Percentiles rank a stretch among this genome's conserved stretches.
Evolutionary conservation across 2,113 vertebrate species (phyloP).

Genomic region (Andinoacara biseriatus): DNA sequence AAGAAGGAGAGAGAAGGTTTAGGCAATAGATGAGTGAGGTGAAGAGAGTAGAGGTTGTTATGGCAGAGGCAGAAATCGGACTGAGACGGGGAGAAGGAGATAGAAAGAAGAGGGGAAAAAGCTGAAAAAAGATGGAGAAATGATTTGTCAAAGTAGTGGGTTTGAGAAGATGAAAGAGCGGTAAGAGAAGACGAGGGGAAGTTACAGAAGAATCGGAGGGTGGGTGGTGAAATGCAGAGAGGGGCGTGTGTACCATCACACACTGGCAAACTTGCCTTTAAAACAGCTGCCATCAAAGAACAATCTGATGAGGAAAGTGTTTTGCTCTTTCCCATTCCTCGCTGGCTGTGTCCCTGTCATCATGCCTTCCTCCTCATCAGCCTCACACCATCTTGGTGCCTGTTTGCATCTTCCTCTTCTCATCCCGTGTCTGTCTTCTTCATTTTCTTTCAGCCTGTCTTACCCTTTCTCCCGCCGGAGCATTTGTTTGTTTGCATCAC

Average conservation of each 20-base stretch:
- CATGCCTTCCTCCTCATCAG: constrained; percentile 26
- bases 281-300: constrained; percentile 24
- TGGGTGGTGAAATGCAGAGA: constrained; percentile 12
- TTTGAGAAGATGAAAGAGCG: constrained; percentile 51
- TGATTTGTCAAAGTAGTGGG: constrained; percentile 37
- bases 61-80: constrained; percentile 5
- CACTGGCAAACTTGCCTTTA: not conserved
- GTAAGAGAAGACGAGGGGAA: constrained; percentile 5
- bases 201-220: not conserved
- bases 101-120: constrained; percentile 4
- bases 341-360: not conserved
- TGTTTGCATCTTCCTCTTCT: constrained; percentile 13
- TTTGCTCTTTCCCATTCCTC: not conserved
- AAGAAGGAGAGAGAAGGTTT: not conserved
- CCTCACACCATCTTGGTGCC: constrained; percentile 11
- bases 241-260: not conserved
- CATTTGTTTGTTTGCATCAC: constrained; percentile 77
- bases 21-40: not conserved
- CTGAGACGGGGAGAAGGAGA: not conserved
- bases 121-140: constrained; percentile 34
- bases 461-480: constrained; percentile 51
- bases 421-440: not conserved
- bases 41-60: constrained; percentile 9
- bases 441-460: constrained; percentile 5
- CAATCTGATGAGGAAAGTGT: constrained; percentile 6